phyloP scores from a whole-genome alignment of 2,888 invertebrate genomes.

The Microctonus brassicae region DNA sequence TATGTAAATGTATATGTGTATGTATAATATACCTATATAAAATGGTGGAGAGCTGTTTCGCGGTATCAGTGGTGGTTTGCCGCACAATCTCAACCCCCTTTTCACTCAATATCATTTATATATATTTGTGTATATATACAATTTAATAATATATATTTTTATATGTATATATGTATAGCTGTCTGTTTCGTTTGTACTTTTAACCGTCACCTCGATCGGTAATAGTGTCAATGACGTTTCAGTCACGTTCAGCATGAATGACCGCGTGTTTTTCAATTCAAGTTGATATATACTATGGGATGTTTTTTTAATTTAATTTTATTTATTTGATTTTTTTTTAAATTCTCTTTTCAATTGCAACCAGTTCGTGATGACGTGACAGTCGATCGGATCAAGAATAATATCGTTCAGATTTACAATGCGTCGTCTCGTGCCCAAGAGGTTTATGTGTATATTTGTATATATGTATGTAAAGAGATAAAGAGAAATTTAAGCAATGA shows the following conservation, averaged over 20 bases:
- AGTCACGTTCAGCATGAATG: slow-evolving; percentile 65
- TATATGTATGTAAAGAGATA: no score
- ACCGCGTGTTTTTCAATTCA: slow-evolving; percentile 52
- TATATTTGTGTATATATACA: slow-evolving; percentile 15
- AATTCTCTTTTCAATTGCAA: slow-evolving; percentile 33
- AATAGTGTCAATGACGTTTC: slow-evolving; percentile 59
- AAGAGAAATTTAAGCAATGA: neutral
- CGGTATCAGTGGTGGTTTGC: slow-evolving; percentile 20
- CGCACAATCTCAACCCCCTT: slow-evolving; percentile 1
- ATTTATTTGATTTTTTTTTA: slow-evolving; percentile 28
- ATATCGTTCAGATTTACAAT: slow-evolving; percentile 11
- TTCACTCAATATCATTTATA: neutral
- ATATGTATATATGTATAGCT: no score
- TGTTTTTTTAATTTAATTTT: no score
- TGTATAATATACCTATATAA: slow-evolving; percentile 21
- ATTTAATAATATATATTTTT: no score
- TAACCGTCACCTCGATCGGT: slow-evolving; percentile 40
- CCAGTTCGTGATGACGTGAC: slow-evolving; percentile 43
- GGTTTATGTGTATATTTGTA: neutral
- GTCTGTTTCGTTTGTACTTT: slow-evolving; percentile 31
- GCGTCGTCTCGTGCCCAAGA: neutral
- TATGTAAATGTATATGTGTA: neutral
- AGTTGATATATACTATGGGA: no score
- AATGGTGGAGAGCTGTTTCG: neutral
- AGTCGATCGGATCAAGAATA: slow-evolving; percentile 42